phyloP scores from a whole-genome alignment of 2,113 vertebrate species.

The Hemiprocne comata region DNA sequence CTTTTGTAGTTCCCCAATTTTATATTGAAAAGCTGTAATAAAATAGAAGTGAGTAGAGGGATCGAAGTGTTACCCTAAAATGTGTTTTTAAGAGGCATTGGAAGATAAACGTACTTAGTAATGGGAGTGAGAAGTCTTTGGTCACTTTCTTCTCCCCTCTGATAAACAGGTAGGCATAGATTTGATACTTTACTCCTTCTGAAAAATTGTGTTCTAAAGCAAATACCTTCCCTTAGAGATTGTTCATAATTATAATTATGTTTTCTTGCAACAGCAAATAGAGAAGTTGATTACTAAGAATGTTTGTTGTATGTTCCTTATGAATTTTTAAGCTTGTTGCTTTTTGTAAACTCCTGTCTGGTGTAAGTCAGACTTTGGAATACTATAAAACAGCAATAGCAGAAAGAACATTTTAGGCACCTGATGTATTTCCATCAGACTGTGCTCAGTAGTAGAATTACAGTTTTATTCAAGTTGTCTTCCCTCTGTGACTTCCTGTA shows the following conservation, averaged over 20 bases:
- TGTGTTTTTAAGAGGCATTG: not conserved
- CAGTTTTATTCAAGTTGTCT: not conserved
- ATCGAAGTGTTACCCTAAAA: not conserved
- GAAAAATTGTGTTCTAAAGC: not conserved
- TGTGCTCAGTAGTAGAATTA: not conserved
- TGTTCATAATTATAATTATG: not conserved
- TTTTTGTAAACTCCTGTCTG: not conserved
- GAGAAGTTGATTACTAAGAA: not conserved
- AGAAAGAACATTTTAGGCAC: not conserved
- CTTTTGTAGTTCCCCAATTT: not conserved
- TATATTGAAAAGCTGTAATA: not conserved
- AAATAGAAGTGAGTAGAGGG: not conserved
- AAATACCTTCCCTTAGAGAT: not conserved
- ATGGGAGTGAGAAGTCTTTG: not conserved
- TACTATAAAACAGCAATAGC: not conserved
- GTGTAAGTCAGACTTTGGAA: not conserved
- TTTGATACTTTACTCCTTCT: not conserved
- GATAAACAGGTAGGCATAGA: not conserved
- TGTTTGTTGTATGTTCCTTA: not conserved
- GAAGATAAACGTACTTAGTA: not conserved
- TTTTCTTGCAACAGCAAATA: not conserved
- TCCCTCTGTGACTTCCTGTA: not conserved
- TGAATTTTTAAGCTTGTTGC: not conserved
- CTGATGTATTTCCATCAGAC: not conserved
- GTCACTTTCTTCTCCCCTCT: not conserved